Percentiles rank a stretch among this genome's conserved stretches.
Conservation (phyloP, 2,797 vertebrate species). For the Hoplostethus mediterraneus region DNA sequence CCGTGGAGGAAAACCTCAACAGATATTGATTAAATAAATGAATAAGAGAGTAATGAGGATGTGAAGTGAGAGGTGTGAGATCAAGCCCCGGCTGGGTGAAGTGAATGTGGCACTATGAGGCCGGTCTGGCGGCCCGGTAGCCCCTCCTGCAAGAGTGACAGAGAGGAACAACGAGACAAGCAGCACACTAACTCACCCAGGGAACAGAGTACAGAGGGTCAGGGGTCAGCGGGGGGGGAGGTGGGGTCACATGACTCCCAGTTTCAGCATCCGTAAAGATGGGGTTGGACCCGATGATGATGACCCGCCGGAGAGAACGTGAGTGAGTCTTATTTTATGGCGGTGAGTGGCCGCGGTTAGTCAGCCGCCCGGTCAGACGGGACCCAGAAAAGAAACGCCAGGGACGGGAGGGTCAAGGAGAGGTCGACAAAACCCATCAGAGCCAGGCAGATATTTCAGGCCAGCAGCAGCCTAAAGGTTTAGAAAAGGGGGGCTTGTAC, state of each 20-base stretch:
- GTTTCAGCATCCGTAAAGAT: conserved; percentile 32
- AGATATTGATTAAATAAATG: conserved; percentile 76
- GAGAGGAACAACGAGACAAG: conserved; percentile 62
- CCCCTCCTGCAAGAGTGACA: conserved; percentile 43
- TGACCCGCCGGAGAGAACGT: conserved; percentile 1
- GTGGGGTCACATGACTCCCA: conserved; percentile 46
- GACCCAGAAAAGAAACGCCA: conserved; percentile 21
- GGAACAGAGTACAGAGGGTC: conserved; percentile 54
- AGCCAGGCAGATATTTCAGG: background rate
- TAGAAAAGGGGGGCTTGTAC: background rate
- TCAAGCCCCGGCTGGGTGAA: conserved; percentile 48
- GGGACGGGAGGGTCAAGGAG: background rate
- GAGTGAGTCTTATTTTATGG: conserved; percentile 18
- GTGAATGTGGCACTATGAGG: conserved; percentile 76
- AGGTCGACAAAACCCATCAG: conserved; percentile 12
- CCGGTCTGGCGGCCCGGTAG: conserved; percentile 54
- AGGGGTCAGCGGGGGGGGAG: conserved; percentile 11
- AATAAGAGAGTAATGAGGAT: conserved; percentile 70
- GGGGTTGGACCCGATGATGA: conserved; percentile 6
- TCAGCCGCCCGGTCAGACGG: conserved; percentile 15
- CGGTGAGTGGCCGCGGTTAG: conserved; percentile 16
- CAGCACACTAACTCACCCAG: conserved; percentile 29
- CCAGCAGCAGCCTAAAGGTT: background rate
- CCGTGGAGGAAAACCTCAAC: conserved; percentile 40
- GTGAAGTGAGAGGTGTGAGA: conserved; percentile 76